Evolutionary conservation across 2,888 invertebrate genomes (phyloP).

Genomic region (Pteria penguin): DNA sequence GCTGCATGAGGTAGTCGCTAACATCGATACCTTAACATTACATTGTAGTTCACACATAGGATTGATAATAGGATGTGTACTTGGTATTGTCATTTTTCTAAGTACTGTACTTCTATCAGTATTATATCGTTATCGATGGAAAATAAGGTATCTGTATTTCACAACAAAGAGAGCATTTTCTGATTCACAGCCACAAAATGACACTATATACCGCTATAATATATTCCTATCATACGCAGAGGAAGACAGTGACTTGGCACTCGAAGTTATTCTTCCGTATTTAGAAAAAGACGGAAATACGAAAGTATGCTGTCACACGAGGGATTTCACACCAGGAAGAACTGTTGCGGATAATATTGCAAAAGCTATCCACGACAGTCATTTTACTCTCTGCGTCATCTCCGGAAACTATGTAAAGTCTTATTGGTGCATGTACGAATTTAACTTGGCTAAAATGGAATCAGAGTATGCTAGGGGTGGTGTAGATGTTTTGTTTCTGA

Average conservation of each 20-base stretch:
- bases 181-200: no score
- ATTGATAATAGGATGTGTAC: neutral
- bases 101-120: neutral
- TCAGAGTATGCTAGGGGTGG: neutral
- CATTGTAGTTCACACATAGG: neutral
- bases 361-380: neutral
- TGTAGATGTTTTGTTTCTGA: neutral
- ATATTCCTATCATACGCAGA: no score
- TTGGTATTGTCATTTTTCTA: neutral
- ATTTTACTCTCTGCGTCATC: neutral
- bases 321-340: neutral
- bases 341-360: neutral
- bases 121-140: neutral
- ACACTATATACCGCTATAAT: no score
- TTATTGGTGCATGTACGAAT: conserved; percentile 1
- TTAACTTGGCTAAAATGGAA: conserved; percentile 5
- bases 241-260: no score
- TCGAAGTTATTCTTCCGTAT: no score
- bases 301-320: neutral
- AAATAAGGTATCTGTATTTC: neutral
- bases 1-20: neutral
- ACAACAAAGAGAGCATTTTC: no score
- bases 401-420: neutral
- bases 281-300: no score
- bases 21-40: neutral